These are phyloP conservation scores for Synanceia verrucosa DNA, from an alignment of 2,797 vertebrate genomes.

Conservation along the genomic window DNA sequence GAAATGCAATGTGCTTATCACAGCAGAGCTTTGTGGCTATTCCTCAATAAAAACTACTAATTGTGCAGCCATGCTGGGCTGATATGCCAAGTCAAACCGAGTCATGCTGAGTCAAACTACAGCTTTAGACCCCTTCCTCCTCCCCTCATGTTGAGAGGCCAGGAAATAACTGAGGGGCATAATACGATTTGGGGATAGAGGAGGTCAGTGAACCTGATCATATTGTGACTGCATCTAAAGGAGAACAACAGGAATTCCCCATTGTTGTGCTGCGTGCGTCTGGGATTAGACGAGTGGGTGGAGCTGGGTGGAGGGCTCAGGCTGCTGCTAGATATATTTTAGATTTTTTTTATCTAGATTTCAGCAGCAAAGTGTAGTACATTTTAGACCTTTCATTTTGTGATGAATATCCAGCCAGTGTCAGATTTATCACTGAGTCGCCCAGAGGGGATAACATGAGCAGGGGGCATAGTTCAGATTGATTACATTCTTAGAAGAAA, in stretches of 20 bases:
- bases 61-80: too few relatives aligned
- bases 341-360: too few relatives aligned
- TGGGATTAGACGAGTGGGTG: slow-evolving; percentile 63
- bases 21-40: too few relatives aligned
- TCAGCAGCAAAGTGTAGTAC: background rate
- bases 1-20: background rate
- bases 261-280: slow-evolving; percentile 27
- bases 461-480: background rate
- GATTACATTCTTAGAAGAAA: slow-evolving; percentile 22
- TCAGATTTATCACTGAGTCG: background rate
- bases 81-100: too few relatives aligned
- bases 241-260: slow-evolving; percentile 26
- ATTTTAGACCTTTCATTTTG: background rate
- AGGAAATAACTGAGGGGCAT: background rate
- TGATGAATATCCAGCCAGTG: background rate
- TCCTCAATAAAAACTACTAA: too few relatives aligned
- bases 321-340: slow-evolving; percentile 45
- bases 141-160: background rate
- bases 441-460: background rate
- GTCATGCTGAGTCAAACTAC: too few relatives aligned
- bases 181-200: background rate
- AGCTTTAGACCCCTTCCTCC: background rate
- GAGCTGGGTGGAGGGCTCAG: slow-evolving; percentile 45
- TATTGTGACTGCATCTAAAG: slow-evolving; percentile 2
- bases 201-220: background rate